phyloP scores from a whole-genome alignment of 1,140 invertebrate genomes.

The Drosophila willistoni region DNA sequence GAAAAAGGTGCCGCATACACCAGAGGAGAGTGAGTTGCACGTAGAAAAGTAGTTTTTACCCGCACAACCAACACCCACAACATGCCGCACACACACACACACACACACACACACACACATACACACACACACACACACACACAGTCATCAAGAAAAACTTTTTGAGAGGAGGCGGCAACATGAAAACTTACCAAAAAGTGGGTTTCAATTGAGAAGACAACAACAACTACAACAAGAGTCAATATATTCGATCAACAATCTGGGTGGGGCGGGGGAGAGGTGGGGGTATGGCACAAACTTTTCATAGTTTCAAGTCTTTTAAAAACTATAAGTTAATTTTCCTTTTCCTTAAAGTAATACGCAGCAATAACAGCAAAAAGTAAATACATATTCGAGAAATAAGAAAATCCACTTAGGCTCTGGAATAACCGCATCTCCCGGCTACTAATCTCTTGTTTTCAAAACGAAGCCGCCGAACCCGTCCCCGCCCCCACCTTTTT shows the following conservation, averaged over 20 bases:
- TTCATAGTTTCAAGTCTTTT: not conserved
- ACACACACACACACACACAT: too few relatives aligned
- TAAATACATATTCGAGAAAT: not conserved
- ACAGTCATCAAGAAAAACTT: not conserved
- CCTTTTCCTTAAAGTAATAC: too few relatives aligned
- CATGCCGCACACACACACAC: not conserved
- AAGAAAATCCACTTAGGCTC: constrained; percentile 5
- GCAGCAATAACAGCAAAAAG: too few relatives aligned
- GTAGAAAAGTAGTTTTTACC: constrained; percentile 11
- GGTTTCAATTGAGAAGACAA: constrained; percentile 4
- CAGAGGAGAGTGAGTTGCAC: not conserved
- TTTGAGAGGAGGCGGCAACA: not conserved
- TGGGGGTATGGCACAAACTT: not conserved
- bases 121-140: constrained; percentile 1
- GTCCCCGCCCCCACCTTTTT: too few relatives aligned
- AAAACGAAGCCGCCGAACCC: too few relatives aligned
- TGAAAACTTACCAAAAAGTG: not conserved
- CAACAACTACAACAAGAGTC: not conserved
- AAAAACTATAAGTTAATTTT: constrained; percentile 2
- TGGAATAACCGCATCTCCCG: not conserved
- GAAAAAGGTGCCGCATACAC: not conserved
- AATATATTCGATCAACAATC: constrained; percentile 17
- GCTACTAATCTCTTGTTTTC: constrained; percentile 8
- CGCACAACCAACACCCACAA: not conserved
- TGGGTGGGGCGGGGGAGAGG: not conserved